Base-by-base conservation (phyloP, 2,113 vertebrate species). In the Marmota flaviventris region DNA sequence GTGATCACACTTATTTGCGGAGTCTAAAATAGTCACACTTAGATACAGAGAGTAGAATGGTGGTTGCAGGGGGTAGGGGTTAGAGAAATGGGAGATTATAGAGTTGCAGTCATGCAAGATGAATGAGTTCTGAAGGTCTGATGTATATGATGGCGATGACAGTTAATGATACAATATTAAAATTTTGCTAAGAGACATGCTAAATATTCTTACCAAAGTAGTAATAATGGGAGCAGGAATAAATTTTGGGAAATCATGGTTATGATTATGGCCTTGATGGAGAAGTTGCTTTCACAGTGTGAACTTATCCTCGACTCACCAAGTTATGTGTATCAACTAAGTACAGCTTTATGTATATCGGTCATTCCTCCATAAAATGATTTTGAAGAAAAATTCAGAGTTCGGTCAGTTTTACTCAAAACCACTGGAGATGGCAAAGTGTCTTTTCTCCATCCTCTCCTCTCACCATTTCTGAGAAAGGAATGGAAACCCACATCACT, bases 71-170 rank as follows among this genome's bases (percentile, higher is more conserved):
- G 24, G 25, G 34, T 20, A 22, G 32, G 16, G 29, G 3, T 37
- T n/a, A 17, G 10, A 65, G 77, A 83, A 20, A 53, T 29, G 5
- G 51, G 69, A 51, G 45, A 51, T 32, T 12, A 67, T 13, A 18
- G 25, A 27, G 14, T 53, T 86, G 34, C 34, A 18, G 45, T 53
- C 17, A 18, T 3, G 0, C 24, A 53, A 48, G 29, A 27, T 45
- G 10, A 45, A 42, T 25, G 12, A 79, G 29, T 79, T 51, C 9
- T 79, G 18, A 37, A 72, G 51, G 29, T 17, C n/a, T 18, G 5
- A 42, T 2, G 1, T 12, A 20, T 25, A 56, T 14, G 10, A 20
- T 11, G 8, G 67, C 4, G 6, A 24, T 8, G 16, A 8, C 0
- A 17, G 53, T 45, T 58, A 39, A 29, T 18, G 34, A 5, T 25